These are phyloP conservation scores for Tapirus indicus DNA, from an alignment of 2,797 vertebrate species.

Conservation along the genomic window DNA sequence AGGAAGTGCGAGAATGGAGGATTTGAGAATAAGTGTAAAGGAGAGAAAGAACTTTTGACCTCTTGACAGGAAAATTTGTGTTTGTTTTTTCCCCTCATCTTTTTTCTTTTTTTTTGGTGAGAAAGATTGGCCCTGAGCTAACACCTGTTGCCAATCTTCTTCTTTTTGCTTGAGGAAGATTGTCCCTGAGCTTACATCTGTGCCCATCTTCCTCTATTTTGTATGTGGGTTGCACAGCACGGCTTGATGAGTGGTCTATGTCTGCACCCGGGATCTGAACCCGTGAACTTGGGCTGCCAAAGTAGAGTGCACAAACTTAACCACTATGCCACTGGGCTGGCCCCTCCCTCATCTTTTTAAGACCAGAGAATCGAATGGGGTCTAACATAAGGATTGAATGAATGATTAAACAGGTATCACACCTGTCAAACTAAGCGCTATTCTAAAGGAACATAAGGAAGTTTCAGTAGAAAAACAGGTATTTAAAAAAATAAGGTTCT, in stretches of 20 bases:
- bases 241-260: too few relatives aligned
- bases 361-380: background rate
- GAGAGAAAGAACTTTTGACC: background rate
- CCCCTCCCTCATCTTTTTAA: background rate
- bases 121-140: too few relatives aligned
- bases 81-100: background rate
- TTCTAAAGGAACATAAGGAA: constrained; percentile 5
- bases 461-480: background rate
- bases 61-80: background rate
- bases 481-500: constrained; percentile 11
- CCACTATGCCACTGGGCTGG: too few relatives aligned
- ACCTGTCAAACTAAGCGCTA: background rate
- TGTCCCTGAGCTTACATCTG: too few relatives aligned
- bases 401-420: constrained; percentile 7
- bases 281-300: too few relatives aligned
- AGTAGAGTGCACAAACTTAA: too few relatives aligned
- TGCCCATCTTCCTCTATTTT: too few relatives aligned
- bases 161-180: too few relatives aligned
- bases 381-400: background rate
- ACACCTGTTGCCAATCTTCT: too few relatives aligned
- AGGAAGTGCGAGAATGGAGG: background rate
- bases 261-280: too few relatives aligned
- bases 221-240: too few relatives aligned
- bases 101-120: background rate
- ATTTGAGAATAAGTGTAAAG: background rate